Evolutionary conservation across 2,888 invertebrate genomes (phyloP).

Genomic region (Alcis repandata): DNA sequence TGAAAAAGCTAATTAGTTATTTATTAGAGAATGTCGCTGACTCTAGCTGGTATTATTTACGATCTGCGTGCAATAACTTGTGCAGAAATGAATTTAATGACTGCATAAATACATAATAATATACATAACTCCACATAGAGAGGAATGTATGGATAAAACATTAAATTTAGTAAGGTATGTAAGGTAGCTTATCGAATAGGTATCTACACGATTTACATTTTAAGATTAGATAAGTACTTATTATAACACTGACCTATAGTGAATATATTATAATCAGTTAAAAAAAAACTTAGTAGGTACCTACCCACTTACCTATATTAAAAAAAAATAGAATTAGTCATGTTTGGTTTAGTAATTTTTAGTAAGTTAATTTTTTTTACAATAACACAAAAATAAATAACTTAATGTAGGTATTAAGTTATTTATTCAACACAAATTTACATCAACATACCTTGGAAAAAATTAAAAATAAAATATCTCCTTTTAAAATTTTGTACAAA

Average conservation of each 20-base stretch:
- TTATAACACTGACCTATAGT: no score
- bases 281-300: no score
- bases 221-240: no score
- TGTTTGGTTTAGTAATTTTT: no score
- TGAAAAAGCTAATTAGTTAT: constrained; percentile 29
- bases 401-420: no score
- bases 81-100: constrained; percentile 15
- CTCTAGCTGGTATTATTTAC: constrained; percentile 20
- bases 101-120: constrained; percentile 15
- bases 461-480: no score
- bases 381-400: no score
- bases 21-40: constrained; percentile 24
- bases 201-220: no score
- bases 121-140: neutral
- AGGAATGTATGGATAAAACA: neutral
- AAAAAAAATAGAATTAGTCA: no score
- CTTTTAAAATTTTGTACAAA: neutral
- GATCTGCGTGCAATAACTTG: constrained; percentile 24
- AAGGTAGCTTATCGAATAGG: neutral
- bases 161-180: neutral
- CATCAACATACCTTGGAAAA: no score
- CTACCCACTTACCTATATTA: neutral
- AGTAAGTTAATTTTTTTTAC: neutral
- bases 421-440: no score
- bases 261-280: no score